Evolutionary conservation across 2,797 vertebrate species (phyloP).

Genomic region (Gallinago nigripennis): DNA sequence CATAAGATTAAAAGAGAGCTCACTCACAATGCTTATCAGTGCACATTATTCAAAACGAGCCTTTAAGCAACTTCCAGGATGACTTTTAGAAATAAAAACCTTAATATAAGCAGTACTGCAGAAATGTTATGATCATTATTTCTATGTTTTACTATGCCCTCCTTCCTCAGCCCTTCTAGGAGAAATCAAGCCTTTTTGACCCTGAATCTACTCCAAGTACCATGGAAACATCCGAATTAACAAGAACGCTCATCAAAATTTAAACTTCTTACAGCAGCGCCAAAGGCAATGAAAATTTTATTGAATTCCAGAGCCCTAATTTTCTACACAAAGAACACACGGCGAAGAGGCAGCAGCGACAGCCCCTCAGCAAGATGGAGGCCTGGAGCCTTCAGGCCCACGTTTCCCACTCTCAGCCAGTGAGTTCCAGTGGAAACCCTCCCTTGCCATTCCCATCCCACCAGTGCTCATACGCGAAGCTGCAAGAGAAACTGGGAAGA

Average conservation of each 20-base stretch:
- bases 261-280: conserved; percentile 37
- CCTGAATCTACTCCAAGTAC: background rate
- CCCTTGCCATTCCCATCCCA: conserved; percentile 28
- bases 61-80: background rate
- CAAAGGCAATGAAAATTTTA: conserved; percentile 68
- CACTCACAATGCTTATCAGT: background rate
- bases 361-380: background rate
- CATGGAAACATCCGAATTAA: conserved; percentile 49
- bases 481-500: background rate
- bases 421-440: conserved; percentile 45
- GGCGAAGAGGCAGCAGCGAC: background rate
- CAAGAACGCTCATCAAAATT: conserved; percentile 61
- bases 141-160: background rate
- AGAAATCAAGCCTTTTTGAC: conserved; percentile 23
- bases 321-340: conserved; percentile 34
- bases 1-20: background rate
- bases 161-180: background rate
- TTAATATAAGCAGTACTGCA: background rate
- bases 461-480: conserved; percentile 49
- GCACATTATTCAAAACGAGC: background rate
- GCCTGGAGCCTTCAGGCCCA: background rate
- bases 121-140: background rate
- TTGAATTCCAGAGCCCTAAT: conserved; percentile 53
- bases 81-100: background rate
- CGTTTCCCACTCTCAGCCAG: background rate